A percentile compares a stretch with the other conserved stretches of the same genome.
phyloP scores from a whole-genome alignment of 2,113 vertebrate genomes.

The Xerus inauris region DNA sequence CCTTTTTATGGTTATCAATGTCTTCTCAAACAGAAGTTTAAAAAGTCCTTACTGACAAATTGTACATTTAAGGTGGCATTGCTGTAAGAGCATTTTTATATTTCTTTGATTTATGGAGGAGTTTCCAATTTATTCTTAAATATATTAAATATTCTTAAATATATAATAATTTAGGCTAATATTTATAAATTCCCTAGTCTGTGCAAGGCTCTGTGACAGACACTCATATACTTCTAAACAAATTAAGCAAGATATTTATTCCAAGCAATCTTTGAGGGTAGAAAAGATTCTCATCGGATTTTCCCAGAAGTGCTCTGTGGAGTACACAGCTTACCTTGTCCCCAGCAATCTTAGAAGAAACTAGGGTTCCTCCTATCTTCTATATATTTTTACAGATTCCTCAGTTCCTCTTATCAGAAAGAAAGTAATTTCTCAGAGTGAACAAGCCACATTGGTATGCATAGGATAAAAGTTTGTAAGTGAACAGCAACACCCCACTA shows the following conservation, averaged over 20 bases:
- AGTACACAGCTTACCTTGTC: background rate
- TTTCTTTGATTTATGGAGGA: slow-evolving; percentile 8
- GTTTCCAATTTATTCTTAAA: background rate
- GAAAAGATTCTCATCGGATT: background rate
- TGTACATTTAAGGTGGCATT: background rate
- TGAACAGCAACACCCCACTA: slow-evolving; percentile 65
- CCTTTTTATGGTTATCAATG: background rate
- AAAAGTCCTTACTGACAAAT: background rate
- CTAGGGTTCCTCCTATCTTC: background rate
- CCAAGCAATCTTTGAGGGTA: background rate
- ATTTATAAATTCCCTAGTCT: background rate
- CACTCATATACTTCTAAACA: background rate
- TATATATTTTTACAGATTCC: slow-evolving; percentile 63
- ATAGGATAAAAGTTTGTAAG: slow-evolving; percentile 73
- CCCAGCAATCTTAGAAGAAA: background rate
- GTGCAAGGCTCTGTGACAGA: background rate
- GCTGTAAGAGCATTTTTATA: background rate
- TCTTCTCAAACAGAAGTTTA: background rate
- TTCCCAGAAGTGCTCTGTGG: background rate
- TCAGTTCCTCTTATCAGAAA: slow-evolving; percentile 68
- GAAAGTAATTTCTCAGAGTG: slow-evolving; percentile 75
- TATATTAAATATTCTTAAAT: slow-evolving; percentile 1
- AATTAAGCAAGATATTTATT: background rate
- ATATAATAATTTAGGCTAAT: background rate
- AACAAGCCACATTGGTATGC: slow-evolving; percentile 74